Base-by-base conservation (phyloP, 2,797 vertebrate genomes). In the Aldrovandia affinis region DNA sequence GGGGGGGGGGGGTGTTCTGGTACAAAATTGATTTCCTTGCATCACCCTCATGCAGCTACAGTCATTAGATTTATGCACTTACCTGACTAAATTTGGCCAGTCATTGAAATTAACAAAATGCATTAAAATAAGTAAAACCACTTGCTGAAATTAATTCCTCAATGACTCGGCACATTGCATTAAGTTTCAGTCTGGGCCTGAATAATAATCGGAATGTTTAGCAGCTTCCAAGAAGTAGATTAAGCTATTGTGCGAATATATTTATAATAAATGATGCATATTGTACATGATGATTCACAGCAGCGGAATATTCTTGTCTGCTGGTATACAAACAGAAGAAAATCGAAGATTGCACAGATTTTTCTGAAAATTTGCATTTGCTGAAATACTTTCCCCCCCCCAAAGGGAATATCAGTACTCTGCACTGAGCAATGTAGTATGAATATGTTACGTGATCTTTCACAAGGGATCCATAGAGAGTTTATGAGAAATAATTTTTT, bases 251-350 rank as follows among this genome's bases (percentile, higher is more conserved):
- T 65, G 30, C 30, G 61, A 65, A 70, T 70, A 36, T 15, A 2
- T 70, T 70, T 33, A 39, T 70, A 70, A 70, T 70, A 39, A 36
- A 70, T 70, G 36, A 70, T 70, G 65, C 0, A 39, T 70, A 70
- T 20, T 70, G 65, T 70, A 70, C 33, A 39, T 39, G 30, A 28
- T 28, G 28, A 65, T 28, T 9, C n/a, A 39, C 39, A 39, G 33
- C 65, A 68, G 2, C 33, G 63, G 63, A 70, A 39, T 12, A 12
- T 5, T 65, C 61, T 63, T 65, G 61, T 65, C n/a, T 65, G 61
- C 65, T 70, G 65, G 14, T 14, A 1, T 36, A 70, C 33, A 70
- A 70, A 39, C 12, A 30, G 28, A 2, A n/a, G 12, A 61, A 33
- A 68, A 68, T 30, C 3, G 59, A 7, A 28, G 25, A n/a, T n/a